These are phyloP conservation scores for Tetraneura akinire DNA, from an alignment of 1,140 invertebrate genomes.

Conservation along the genomic window DNA sequence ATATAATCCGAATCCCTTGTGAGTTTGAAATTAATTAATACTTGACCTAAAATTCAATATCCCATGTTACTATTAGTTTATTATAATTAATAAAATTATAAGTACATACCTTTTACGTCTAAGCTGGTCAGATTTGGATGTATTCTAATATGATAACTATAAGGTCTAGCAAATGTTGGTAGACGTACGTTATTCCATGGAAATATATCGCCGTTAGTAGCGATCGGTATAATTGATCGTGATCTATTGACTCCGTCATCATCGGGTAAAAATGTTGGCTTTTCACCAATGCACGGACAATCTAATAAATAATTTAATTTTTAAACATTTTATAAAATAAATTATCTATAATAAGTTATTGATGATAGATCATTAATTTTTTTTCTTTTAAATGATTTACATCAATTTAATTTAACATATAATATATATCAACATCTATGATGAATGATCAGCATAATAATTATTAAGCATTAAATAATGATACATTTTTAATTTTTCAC, in stretches of 20 bases:
- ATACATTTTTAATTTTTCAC: too few species aligned
- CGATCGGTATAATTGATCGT: conserved; percentile 63
- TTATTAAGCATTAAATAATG: too few species aligned
- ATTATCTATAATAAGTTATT: too few species aligned
- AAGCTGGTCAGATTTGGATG: conserved; percentile 92
- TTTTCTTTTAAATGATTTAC: too few species aligned
- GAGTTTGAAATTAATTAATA: conserved; percentile 80
- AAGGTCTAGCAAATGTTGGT: conserved; percentile 77
- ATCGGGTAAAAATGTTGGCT: conserved; percentile 66
- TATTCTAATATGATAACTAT: conserved; percentile 84
- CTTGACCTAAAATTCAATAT: conserved; percentile 68
- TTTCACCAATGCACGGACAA: conserved; percentile 72
- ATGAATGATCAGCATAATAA: too few species aligned
- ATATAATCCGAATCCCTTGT: conserved; percentile 84
- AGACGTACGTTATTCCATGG: conserved; percentile 87
- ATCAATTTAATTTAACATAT: too few species aligned
- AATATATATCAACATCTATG: too few species aligned
- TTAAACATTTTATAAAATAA: too few species aligned
- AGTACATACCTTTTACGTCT: conserved; percentile 75
- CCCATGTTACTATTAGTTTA: background rate
- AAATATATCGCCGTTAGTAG: conserved; percentile 74
- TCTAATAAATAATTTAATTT: conserved; percentile 60
- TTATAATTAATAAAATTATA: background rate
- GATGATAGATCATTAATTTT: too few species aligned
- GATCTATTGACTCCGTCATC: conserved; percentile 65